Evolutionary conservation across 2,888 invertebrate species (phyloP).

Genomic region (Idaea straminata): DNA sequence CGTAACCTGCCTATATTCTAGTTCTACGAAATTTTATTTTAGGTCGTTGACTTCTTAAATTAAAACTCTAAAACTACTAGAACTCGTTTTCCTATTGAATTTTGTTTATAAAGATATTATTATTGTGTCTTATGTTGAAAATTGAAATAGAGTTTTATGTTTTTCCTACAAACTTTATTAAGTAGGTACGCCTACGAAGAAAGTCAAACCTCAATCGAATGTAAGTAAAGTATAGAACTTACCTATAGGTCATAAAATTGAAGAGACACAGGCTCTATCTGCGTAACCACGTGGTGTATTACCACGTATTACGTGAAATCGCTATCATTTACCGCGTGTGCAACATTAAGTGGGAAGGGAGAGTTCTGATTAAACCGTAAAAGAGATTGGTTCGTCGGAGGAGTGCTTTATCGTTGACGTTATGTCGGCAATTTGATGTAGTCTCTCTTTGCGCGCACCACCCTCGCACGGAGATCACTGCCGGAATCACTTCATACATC

Average conservation of each 20-base stretch:
- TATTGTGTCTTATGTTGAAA: constrained; percentile 18
- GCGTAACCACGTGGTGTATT: constrained; percentile 3
- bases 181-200: no score
- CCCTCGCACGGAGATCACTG: constrained; percentile 30
- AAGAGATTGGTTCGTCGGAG: constrained; percentile 73
- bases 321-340: constrained; percentile 43
- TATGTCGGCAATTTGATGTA: constrained; percentile 66
- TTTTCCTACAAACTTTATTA: background rate
- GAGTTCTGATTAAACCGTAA: constrained; percentile 75
- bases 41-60: constrained; percentile 33
- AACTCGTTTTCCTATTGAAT: constrained; percentile 20
- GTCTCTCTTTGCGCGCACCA: constrained; percentile 35
- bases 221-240: no score
- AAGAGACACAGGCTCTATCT: background rate
- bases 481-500: constrained; percentile 16
- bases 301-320: constrained; percentile 34
- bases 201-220: background rate
- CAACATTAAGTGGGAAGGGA: constrained; percentile 54
- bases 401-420: constrained; percentile 72
- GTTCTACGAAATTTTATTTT: constrained; percentile 24
- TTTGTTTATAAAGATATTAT: constrained; percentile 18
- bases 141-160: background rate
- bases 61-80: constrained; percentile 3
- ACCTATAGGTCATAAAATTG: background rate
- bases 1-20: background rate